These are phyloP conservation scores for Ophraella communa DNA, from an alignment of 2,888 invertebrate species.

Conservation along the genomic window DNA sequence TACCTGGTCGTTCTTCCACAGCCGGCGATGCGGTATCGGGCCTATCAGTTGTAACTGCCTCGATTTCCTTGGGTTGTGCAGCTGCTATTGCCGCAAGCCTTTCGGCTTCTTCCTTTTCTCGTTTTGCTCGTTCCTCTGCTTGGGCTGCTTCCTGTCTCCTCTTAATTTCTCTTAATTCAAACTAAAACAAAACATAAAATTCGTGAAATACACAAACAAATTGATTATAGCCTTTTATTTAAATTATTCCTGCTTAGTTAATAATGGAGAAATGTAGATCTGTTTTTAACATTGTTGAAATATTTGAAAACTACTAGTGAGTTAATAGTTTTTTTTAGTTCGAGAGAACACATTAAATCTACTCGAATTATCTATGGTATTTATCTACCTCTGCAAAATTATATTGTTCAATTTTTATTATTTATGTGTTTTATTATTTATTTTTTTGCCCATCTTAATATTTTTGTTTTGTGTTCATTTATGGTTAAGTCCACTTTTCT, in stretches of 20 bases:
- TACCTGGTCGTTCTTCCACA: conserved; percentile 67
- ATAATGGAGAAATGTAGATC: background rate
- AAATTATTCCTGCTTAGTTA: background rate
- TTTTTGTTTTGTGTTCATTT: too few relatives aligned
- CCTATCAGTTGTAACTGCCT: conserved; percentile 57
- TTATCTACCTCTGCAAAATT: too few relatives aligned
- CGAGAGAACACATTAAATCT: too few relatives aligned
- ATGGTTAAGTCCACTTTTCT: too few relatives aligned
- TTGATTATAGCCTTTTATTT: background rate
- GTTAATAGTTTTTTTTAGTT: too few relatives aligned
- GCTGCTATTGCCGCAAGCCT: conserved; percentile 70
- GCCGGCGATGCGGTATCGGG: conserved; percentile 58
- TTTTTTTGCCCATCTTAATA: too few relatives aligned
- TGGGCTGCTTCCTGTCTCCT: conserved; percentile 76
- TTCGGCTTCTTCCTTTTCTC: conserved; percentile 83
- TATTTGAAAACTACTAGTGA: too few relatives aligned
- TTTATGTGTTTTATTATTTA: too few relatives aligned
- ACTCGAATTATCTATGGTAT: too few relatives aligned
- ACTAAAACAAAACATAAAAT: conserved; percentile 65
- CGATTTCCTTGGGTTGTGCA: conserved; percentile 59
- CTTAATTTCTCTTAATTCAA: conserved; percentile 95
- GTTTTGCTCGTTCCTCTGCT: conserved; percentile 67
- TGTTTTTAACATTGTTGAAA: too few relatives aligned
- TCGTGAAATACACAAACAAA: too few relatives aligned
- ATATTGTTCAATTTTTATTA: too few relatives aligned